Percentiles rank a stretch among this genome's conserved stretches.
Evolutionary conservation across 2,113 vertebrate species (phyloP).

Genomic region (Oryctolagus cuniculus): DNA sequence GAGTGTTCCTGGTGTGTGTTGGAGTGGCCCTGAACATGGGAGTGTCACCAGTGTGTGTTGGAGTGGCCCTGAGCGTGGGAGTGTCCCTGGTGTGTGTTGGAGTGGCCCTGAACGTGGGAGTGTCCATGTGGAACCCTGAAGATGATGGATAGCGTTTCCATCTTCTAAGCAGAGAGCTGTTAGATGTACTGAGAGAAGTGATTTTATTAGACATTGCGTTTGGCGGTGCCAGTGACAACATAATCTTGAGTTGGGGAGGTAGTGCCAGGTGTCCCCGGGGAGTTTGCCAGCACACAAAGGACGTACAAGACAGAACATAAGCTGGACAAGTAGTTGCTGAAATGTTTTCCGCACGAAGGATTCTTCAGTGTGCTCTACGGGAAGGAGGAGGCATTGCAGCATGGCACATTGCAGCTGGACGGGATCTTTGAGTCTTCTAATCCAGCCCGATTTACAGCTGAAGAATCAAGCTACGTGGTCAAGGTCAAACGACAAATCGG

Average conservation of each 20-base stretch:
- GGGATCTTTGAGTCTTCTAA: neutral
- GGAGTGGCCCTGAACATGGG: neutral
- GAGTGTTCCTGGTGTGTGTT: neutral
- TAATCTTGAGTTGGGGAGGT: neutral
- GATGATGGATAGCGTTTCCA: neutral
- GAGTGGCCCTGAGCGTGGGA: neutral
- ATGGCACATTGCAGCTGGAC: neutral
- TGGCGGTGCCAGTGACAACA: neutral
- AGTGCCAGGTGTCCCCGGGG: neutral
- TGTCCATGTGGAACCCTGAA: neutral
- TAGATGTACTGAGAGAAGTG: neutral
- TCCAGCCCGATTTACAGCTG: neutral
- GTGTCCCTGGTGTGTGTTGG: neutral
- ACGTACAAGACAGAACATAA: conserved; percentile 15
- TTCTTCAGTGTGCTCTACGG: neutral
- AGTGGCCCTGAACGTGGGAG: neutral
- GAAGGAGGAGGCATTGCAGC: conserved; percentile 34
- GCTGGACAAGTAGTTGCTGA: neutral
- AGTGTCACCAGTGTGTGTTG: neutral
- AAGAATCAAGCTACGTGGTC: neutral
- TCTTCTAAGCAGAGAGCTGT: conserved; percentile 19
- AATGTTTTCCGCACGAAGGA: neutral
- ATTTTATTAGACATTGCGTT: conserved; percentile 43
- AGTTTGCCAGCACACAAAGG: neutral
- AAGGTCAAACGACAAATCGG: neutral